Evolutionary conservation across 2,113 vertebrate species (phyloP).

Genomic region (Bufo bufo): DNA sequence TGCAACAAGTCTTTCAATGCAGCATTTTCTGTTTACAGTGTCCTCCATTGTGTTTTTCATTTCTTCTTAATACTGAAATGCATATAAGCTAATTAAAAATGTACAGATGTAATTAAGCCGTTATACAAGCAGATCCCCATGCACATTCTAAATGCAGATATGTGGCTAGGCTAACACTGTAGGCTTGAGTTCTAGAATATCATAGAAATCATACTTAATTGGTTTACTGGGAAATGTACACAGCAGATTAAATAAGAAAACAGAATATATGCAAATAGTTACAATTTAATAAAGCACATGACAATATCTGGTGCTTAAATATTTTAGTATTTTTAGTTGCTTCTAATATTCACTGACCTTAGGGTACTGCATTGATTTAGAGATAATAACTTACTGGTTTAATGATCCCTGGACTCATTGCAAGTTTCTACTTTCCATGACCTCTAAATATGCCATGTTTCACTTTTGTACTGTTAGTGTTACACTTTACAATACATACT

Average conservation of each 20-base stretch:
- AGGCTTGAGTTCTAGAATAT: neutral
- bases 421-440: neutral
- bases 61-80: neutral
- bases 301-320: neutral
- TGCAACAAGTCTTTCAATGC: neutral
- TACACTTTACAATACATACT: neutral
- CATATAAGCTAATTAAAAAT: constrained; percentile 16
- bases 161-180: neutral
- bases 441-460: constrained; percentile 3
- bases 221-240: neutral
- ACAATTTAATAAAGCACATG: neutral
- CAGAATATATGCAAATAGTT: neutral
- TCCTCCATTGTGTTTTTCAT: constrained; percentile 3
- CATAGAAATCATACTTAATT: constrained; percentile 1
- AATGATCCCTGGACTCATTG: neutral
- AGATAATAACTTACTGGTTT: neutral
- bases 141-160: neutral
- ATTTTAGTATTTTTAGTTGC: neutral
- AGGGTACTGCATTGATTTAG: neutral
- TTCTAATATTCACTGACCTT: neutral
- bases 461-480: neutral
- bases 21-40: neutral
- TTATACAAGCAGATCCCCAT: constrained; percentile 8
- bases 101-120: constrained; percentile 7
- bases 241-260: neutral